Conservation (phyloP, 1,140 invertebrate species). For the Ditylenchus dipsaci region DNA sequence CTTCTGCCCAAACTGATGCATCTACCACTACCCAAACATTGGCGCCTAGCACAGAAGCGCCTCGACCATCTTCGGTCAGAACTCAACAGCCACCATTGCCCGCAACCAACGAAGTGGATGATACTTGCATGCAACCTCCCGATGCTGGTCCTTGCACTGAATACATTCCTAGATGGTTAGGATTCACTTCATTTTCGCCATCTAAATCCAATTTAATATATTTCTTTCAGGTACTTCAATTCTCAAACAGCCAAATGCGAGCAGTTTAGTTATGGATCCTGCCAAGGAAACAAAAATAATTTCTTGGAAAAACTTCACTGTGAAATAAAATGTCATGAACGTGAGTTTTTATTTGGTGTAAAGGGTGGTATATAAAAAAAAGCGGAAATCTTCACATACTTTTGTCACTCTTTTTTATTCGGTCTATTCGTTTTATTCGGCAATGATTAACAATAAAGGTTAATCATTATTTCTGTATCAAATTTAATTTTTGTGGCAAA, state of each 20-base stretch:
- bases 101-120: not conserved
- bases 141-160: slow-evolving; percentile 24
- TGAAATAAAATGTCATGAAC: not conserved
- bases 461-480: too few relatives aligned
- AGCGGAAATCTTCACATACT: too few relatives aligned
- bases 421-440: too few relatives aligned
- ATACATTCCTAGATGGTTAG: slow-evolving; percentile 21
- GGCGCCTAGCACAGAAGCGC: not conserved
- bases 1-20: not conserved
- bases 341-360: slow-evolving; percentile 9
- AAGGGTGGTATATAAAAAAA: too few relatives aligned
- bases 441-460: too few relatives aligned
- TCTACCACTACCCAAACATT: not conserved
- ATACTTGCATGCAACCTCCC: slow-evolving; percentile 18
- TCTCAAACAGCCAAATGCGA: slow-evolving; percentile 42
- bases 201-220: not conserved
- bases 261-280: slow-evolving; percentile 48
- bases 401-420: too few relatives aligned
- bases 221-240: slow-evolving; percentile 45
- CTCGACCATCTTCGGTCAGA: not conserved
- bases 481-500: too few relatives aligned
- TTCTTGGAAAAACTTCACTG: slow-evolving; percentile 13
- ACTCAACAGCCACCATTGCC: not conserved
- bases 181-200: not conserved
- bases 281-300: slow-evolving; percentile 46